A percentile compares a stretch with the other conserved stretches of the same genome.
Evolutionary conservation across 2,113 vertebrate species (phyloP).

Genomic region (Nothoprocta pentlandii): DNA sequence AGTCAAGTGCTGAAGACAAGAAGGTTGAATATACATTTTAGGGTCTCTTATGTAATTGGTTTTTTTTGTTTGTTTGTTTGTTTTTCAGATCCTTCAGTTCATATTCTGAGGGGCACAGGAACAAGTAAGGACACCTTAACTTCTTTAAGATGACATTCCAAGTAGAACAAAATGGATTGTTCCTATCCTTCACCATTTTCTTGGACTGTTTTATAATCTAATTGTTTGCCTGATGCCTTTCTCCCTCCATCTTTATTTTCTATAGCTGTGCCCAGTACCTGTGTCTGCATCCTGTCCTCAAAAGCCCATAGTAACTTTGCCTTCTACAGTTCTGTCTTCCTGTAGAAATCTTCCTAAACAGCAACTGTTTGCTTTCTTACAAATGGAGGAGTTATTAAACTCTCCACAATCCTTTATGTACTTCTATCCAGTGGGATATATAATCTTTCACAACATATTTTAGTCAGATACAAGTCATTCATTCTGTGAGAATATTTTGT

Average conservation of each 20-base stretch:
- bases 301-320: not conserved
- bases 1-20: not conserved
- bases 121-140: not conserved
- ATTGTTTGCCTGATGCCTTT: not conserved
- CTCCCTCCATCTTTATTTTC: not conserved
- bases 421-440: not conserved
- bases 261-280: not conserved
- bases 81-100: not conserved
- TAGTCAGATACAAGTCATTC: accelerated
- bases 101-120: not conserved
- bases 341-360: not conserved
- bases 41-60: not conserved
- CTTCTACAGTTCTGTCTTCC: not conserved
- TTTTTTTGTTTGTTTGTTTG: not conserved
- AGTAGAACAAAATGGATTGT: not conserved
- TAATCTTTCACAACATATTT: not conserved
- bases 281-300: not conserved
- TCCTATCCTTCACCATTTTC: not conserved
- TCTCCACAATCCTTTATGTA: not conserved
- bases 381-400: not conserved
- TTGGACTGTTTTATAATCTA: not conserved
- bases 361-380: not conserved
- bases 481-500: not conserved
- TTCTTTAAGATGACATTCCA: not conserved
- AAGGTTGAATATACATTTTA: not conserved